phyloP scores from a whole-genome alignment of 1,140 invertebrate species.

The Drosophila pruinosa region DNA sequence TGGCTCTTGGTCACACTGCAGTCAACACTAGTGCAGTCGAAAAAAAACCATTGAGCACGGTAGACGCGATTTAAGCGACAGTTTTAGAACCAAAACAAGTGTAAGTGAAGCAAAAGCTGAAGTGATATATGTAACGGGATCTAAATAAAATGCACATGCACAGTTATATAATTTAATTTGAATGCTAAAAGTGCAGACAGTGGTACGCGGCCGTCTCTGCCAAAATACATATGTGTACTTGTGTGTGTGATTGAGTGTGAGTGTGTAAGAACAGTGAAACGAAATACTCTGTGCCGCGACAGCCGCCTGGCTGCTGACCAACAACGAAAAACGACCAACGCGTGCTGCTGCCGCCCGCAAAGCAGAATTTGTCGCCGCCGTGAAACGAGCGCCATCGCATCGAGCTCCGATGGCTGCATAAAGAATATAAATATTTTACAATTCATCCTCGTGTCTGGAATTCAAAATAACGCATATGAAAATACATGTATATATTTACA shows the following conservation, averaged over 20 bases:
- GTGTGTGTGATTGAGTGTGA: conserved; percentile 6
- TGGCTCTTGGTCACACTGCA: conserved; percentile 17
- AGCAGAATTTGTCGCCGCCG: conserved; percentile 48
- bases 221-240: conserved; percentile 3
- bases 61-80: conserved; percentile 36
- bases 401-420: conserved; percentile 22
- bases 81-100: conserved; percentile 56
- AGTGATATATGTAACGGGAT: conserved; percentile 36
- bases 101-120: conserved; percentile 50
- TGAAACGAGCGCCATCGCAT: conserved; percentile 32
- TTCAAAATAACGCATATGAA: conserved; percentile 53
- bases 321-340: conserved; percentile 53
- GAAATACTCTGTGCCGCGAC: conserved; percentile 20
- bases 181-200: conserved; percentile 22
- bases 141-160: conserved; percentile 42
- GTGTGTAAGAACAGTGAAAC: conserved; percentile 28
- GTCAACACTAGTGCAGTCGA: conserved; percentile 31
- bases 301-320: conserved; percentile 25
- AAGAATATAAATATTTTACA: conserved; percentile 48
- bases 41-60: conserved; percentile 47
- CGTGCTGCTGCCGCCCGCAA: conserved; percentile 52
- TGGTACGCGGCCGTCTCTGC: not conserved
- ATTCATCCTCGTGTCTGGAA: conserved; percentile 70
- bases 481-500: conserved; percentile 54
- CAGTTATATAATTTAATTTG: conserved; percentile 39